Conservation (phyloP, 2,797 vertebrate species). For the Coccyzus lansbergi region DNA sequence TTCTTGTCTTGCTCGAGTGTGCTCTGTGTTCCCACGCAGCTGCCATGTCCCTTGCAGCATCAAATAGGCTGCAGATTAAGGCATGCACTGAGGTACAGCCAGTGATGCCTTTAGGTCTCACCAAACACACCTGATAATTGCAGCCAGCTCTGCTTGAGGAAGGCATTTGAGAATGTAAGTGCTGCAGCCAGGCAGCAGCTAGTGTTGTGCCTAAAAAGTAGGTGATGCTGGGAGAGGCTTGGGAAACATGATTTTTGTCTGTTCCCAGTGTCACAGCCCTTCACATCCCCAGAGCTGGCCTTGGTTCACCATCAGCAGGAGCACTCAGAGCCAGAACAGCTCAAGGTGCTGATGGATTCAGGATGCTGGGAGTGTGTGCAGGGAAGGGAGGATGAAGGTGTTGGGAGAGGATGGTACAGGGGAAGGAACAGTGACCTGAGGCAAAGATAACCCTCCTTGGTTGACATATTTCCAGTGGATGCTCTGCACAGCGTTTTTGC, state of each 20-base stretch:
- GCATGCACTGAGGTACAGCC: background rate
- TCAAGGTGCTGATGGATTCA: background rate
- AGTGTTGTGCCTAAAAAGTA: fast-evolving
- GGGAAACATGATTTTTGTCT: background rate
- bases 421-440: background rate
- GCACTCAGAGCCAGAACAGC: fast-evolving
- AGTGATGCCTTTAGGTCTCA: background rate
- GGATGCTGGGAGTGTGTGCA: background rate
- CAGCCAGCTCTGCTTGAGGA: background rate
- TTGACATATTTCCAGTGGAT: background rate
- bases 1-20: background rate
- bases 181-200: background rate
- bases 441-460: background rate
- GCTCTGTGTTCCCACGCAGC: background rate
- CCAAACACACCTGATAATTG: background rate
- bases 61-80: background rate
- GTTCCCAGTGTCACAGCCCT: background rate
- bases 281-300: background rate
- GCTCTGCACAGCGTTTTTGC: background rate
- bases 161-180: background rate
- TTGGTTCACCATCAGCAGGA: background rate
- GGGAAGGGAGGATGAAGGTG: background rate
- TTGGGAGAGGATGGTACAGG: background rate
- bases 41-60: background rate
- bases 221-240: background rate